Percentiles rank a stretch among this genome's conserved stretches.
Evolutionary conservation across 2,797 vertebrate species (phyloP).

Genomic region (Aselliscus stoliczkanus): DNA sequence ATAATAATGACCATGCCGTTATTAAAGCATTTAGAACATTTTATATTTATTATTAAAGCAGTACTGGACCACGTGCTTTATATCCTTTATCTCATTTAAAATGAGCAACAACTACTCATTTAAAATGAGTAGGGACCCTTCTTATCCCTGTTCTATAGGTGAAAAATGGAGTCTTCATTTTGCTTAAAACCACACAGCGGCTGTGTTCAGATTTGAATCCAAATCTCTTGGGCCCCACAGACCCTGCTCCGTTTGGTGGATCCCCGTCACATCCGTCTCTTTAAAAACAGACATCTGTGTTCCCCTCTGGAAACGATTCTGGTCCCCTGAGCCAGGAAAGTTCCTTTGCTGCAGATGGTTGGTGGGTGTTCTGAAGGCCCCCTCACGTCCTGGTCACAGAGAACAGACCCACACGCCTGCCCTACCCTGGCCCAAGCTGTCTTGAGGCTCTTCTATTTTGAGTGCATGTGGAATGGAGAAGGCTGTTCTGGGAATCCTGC

Average conservation of each 20-base stretch:
- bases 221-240: not conserved
- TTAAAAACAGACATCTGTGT: not conserved
- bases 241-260: not conserved
- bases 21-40: not conserved
- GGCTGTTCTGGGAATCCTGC: not conserved
- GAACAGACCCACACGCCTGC: not conserved
- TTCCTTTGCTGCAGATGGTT: not conserved
- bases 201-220: not conserved
- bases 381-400: not conserved
- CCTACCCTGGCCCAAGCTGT: not conserved
- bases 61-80: not conserved
- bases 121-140: not conserved
- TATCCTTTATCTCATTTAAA: not conserved
- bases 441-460: not conserved
- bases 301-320: not conserved
- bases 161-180: not conserved
- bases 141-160: not conserved
- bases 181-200: not conserved
- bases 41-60: no score
- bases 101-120: not conserved
- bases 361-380: not conserved
- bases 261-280: accelerated
- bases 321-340: not conserved
- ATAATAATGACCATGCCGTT: not conserved
- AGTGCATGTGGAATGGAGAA: not conserved